These are phyloP conservation scores for Speoplatyrhinus poulsoni DNA, from an alignment of 2,113 vertebrate genomes.

Conservation along the genomic window DNA sequence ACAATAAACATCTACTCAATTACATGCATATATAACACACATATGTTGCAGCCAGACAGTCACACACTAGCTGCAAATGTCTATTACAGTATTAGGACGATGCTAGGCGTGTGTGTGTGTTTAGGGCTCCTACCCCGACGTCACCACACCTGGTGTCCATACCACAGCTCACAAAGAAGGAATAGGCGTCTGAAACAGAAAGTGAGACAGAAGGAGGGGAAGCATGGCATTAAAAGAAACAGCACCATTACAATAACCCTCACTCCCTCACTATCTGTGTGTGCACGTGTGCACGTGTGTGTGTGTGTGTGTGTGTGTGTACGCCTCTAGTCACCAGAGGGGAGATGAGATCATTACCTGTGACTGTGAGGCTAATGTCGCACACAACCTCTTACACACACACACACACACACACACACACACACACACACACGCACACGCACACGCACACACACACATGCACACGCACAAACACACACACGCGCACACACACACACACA, in stretches of 20 bases:
- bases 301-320: slow-evolving; percentile 10
- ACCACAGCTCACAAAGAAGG: slow-evolving; percentile 55
- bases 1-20: too few species aligned
- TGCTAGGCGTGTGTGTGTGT: slow-evolving; percentile 5
- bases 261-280: slow-evolving; percentile 34
- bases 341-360: slow-evolving; percentile 74
- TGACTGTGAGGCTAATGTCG: slow-evolving; percentile 68
- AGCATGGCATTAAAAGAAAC: slow-evolving; percentile 62
- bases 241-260: slow-evolving; percentile 67
- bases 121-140: slow-evolving; percentile 53
- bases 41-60: too few species aligned
- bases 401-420: slow-evolving; percentile 17
- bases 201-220: slow-evolving; percentile 4
- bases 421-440: slow-evolving; percentile 27
- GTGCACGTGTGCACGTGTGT: neutral
- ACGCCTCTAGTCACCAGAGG: slow-evolving; percentile 49
- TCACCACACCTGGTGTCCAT: slow-evolving; percentile 68
- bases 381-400: slow-evolving; percentile 40
- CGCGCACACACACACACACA: slow-evolving; percentile 16
- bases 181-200: slow-evolving; percentile 48
- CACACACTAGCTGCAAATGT: too few species aligned
- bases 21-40: too few species aligned
- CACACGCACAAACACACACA: slow-evolving; percentile 18
- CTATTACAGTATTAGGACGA: too few species aligned
- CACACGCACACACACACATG: slow-evolving; percentile 8